Conservation (phyloP, 2,113 vertebrate species). For the Pelusios castaneus region DNA sequence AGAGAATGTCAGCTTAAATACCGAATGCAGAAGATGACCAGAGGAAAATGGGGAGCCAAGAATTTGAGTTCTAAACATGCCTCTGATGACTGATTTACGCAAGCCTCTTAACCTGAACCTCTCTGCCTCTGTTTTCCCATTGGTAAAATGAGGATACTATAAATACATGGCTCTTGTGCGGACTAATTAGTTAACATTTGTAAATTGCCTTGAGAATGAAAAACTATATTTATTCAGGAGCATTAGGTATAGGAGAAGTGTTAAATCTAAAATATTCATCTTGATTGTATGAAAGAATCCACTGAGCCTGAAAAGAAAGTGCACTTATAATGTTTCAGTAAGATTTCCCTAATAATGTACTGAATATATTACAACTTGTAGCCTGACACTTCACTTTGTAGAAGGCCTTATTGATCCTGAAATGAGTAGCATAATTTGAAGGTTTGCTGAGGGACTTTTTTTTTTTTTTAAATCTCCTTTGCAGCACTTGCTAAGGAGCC, state of each 20-base stretch:
- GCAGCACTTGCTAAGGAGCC: background rate
- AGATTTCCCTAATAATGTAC: background rate
- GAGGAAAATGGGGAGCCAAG: background rate
- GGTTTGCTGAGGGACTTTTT: conserved; percentile 26
- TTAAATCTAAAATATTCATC: background rate
- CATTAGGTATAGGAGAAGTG: background rate
- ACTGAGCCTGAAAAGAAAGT: background rate
- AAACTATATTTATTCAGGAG: background rate
- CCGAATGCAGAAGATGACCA: background rate
- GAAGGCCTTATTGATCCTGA: conserved; percentile 29
- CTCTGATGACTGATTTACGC: background rate
- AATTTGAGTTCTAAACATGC: background rate
- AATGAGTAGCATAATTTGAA: conserved; percentile 43
- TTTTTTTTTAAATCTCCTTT: conserved; percentile 24
- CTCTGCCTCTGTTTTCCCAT: background rate
- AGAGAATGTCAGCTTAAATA: background rate
- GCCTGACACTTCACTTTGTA: background rate
- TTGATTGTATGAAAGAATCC: background rate
- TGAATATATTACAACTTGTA: conserved; percentile 2
- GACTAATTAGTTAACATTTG: background rate
- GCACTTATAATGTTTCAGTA: background rate
- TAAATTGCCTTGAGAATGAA: background rate
- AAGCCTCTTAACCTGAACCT: background rate
- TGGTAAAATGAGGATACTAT: background rate
- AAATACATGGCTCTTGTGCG: background rate